Evolutionary conservation across 2,113 vertebrate species (phyloP), one percentile per base, ranked within the genome.

Genomic region (Stegastes partitus): DNA sequence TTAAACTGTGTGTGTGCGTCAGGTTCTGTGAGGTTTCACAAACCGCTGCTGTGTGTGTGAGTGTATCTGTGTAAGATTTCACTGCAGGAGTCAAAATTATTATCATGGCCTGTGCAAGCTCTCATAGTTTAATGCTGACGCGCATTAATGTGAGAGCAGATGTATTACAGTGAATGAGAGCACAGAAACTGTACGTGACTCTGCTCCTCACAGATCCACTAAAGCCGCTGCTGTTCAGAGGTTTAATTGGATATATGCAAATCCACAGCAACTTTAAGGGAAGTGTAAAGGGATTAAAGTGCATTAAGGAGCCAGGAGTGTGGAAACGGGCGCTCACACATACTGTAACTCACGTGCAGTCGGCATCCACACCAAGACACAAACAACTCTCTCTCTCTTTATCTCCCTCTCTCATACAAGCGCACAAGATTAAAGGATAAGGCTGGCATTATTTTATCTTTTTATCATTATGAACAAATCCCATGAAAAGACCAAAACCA

Each of bases 171-270:
- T 57, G 82, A 81, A 68, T 58, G 59, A 61, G 68, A 16, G 74
- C 37, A n/a, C n/a, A 26, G 69, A 69, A 34, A 54, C n/a, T 22
- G 73, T 55, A 54, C 8, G 50, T 21, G 77, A 79, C 58, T 77
- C 51, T 3, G 47, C 75, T 85, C 79, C 63, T 64, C 62, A 31
- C 81, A 80, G 64, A 88, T 59, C 51, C 83, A 73, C 81, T 76
- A 71, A 88, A 87, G 81, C 80, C 12, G 67, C 74, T 11, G 80
- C 79, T 69, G 89, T 50, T 87, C 74, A 28, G 53, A 73, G 71
- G 34, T 85, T 87, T 92, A 91, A 92, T 92, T 90, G 88, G 89
- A 90, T 89, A 91, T 91, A 93, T 93, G 92, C 84, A 92, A 93
- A 94, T 92, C 68, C 31, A 11, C 47, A 73, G 54, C 70, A 89